phyloP scores from a whole-genome alignment of 2,888 invertebrate species.

The Cantharis lateralis region DNA sequence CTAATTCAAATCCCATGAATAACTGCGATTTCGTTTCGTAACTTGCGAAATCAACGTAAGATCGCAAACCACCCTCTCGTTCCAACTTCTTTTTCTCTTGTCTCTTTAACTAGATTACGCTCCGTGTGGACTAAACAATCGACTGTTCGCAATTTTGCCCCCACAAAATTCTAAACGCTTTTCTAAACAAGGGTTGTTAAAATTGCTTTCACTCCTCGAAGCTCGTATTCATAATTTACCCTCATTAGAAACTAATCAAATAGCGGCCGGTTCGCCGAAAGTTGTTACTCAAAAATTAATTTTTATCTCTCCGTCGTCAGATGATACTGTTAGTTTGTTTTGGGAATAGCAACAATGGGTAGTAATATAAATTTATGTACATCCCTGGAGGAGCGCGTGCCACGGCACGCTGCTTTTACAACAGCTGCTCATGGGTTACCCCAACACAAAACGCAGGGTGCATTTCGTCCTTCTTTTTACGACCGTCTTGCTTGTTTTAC shows the following conservation, averaged over 20 bases:
- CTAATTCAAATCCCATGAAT: background rate
- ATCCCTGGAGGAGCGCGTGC: background rate
- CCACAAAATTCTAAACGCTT: background rate
- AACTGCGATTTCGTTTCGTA: background rate
- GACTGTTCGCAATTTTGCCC: background rate
- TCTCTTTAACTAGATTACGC: background rate
- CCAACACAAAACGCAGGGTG: background rate
- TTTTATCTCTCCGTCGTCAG: background rate
- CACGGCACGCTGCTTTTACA: no score
- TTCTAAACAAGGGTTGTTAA: background rate
- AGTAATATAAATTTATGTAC: background rate
- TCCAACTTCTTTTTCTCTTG: background rate
- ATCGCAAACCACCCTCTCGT: background rate
- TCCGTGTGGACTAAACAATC: background rate
- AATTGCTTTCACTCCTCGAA: background rate
- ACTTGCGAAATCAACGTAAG: background rate
- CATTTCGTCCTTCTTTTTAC: background rate
- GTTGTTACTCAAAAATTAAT: background rate
- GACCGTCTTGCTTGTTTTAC: background rate
- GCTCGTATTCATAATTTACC: background rate
- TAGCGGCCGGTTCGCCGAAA: background rate
- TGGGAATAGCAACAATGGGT: background rate
- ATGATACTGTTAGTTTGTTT: background rate
- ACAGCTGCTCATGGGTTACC: background rate
- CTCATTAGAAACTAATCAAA: background rate